phyloP scores from a whole-genome alignment of 1,140 invertebrate species.

The Drosophila pandora region DNA sequence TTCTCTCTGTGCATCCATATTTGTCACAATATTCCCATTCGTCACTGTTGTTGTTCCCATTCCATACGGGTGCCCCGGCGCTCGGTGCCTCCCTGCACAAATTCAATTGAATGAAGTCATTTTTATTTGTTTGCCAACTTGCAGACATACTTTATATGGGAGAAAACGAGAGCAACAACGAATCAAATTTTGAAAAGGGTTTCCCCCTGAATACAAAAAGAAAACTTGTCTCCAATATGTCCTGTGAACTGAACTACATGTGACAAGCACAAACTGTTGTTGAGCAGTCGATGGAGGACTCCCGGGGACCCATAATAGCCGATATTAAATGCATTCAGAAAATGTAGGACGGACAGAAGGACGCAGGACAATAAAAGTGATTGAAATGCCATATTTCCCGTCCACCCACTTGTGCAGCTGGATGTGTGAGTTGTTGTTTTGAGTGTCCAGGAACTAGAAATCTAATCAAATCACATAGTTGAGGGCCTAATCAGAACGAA shows the following conservation, averaged over 20 bases:
- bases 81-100: constrained; percentile 40
- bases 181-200: constrained; percentile 67
- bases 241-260: constrained; percentile 40
- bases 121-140: constrained; percentile 79
- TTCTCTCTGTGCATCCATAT: constrained; percentile 19
- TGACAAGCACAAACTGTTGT: constrained; percentile 52
- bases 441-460: constrained; percentile 21
- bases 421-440: constrained; percentile 5
- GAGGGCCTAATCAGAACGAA: constrained; percentile 26
- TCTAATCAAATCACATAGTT: constrained; percentile 41
- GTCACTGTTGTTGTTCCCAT: constrained; percentile 40
- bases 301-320: constrained; percentile 57
- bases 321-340: constrained; percentile 71
- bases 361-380: constrained; percentile 60
- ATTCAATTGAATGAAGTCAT: constrained; percentile 79
- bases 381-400: constrained; percentile 62
- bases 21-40: constrained; percentile 14
- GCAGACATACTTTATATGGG: constrained; percentile 45
- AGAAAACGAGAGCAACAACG: constrained; percentile 35
- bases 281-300: constrained; percentile 26
- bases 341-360: background rate
- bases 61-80: constrained; percentile 11
- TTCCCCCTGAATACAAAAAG: constrained; percentile 36
- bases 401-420: background rate
- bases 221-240: constrained; percentile 60